phyloP scores from a whole-genome alignment of 2,113 vertebrate species.

The Rhizomys pruinosus region DNA sequence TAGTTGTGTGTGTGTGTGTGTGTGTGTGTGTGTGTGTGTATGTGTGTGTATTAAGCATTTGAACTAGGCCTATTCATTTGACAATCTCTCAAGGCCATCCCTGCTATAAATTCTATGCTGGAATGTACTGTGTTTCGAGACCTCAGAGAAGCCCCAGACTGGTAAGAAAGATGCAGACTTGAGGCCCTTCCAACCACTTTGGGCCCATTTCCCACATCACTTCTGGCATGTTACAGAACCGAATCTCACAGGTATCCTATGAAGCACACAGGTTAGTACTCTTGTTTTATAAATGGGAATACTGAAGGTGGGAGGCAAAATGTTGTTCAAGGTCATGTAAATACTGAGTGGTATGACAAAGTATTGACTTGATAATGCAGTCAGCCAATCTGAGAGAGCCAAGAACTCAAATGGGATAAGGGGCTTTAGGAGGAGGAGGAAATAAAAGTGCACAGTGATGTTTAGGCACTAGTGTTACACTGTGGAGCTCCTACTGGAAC shows the following conservation, averaged over 20 bases:
- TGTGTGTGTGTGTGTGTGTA: background rate
- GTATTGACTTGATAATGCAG: background rate
- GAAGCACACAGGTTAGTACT: background rate
- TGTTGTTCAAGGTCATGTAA: background rate
- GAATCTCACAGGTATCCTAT: background rate
- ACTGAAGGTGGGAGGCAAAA: background rate
- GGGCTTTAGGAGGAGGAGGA: background rate
- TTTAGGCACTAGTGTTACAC: background rate
- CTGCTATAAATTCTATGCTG: background rate
- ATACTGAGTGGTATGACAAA: background rate
- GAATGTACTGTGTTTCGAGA: background rate
- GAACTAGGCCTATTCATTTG: constrained; percentile 9
- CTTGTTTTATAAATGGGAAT: background rate
- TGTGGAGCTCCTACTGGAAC: background rate
- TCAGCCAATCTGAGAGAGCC: background rate
- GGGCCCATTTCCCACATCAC: background rate
- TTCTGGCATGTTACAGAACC: background rate
- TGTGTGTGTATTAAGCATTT: background rate
- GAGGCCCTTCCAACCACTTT: background rate
- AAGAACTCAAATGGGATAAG: background rate
- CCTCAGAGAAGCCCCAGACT: background rate
- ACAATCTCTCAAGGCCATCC: background rate
- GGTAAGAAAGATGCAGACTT: background rate
- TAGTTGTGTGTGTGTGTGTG: background rate
- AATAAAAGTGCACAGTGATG: background rate